Evolutionary conservation across 2,113 vertebrate species (phyloP), one percentile per base, ranked within the genome.

Genomic region (Pedetes capensis): DNA sequence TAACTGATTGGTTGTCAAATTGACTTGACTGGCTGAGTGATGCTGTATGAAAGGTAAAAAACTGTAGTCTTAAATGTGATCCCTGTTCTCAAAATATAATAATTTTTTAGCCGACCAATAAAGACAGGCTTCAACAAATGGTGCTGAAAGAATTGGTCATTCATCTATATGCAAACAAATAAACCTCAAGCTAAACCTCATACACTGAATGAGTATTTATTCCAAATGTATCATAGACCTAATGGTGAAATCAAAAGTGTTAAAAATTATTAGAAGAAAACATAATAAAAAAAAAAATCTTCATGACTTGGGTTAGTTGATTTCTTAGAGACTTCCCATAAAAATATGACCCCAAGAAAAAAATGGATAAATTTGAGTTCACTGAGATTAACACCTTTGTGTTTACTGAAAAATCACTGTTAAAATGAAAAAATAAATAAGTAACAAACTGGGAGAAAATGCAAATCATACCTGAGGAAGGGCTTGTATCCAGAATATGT

Each of bases 81-180:
- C 83, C 85, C 8, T 93, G 23, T 51, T 92, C 95, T 82, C 72
- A 81, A 91, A 89, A 86, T 89, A 64, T 22, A 81, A 87, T 63
- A 69, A 84, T 68, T 69, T 92, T 93, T 51, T 69, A 76, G 3
- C 34, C 86, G 20, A 78, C 72, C 61, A 64, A 49, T 76, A 90
- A 72, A 90, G 57, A 64, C 25, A 68, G 7, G 6, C 87, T 95
- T 93, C 92, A 92, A 55, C 34, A 90, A 66, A 78, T 63, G 80
- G 32, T 61, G 6, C 34, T 87, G 55, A 42, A 72, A 89, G 61
- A 69, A 34, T 20, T 61, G 44, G 23, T 71, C 29, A 76, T 44
- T 20, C 39, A 49, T 32, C 39, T 34, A 34, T 23, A 55, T 42
- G 7, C 25, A 89, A 86, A 87, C 14, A 87, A 78, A 76, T 32